These are phyloP conservation scores for Drosophila kanapiae DNA, from an alignment of 1,140 invertebrate genomes.

Conservation along the genomic window DNA sequence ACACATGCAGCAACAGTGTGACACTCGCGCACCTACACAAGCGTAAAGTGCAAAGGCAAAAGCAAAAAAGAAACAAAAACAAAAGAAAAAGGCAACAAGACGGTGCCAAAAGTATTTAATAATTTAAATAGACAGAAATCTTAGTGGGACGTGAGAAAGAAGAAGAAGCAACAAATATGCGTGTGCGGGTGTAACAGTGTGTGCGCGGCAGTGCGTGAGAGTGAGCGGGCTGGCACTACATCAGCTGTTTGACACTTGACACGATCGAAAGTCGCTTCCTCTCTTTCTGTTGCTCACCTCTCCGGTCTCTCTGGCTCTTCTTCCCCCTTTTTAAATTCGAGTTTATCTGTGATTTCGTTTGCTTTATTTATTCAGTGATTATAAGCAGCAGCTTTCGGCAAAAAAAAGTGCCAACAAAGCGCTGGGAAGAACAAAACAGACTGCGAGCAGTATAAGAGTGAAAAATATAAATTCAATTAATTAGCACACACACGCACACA, in stretches of 20 bases:
- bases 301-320: constrained; percentile 2
- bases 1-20: constrained; percentile 48
- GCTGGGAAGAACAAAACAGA: constrained; percentile 29
- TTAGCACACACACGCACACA: constrained; percentile 17
- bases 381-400: constrained; percentile 52
- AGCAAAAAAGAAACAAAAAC: constrained; percentile 31
- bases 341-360: constrained; percentile 59
- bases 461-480: constrained; percentile 23
- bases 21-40: constrained; percentile 32
- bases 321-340: constrained; percentile 34
- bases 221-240: constrained; percentile 62
- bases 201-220: constrained; percentile 31
- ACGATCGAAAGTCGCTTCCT: constrained; percentile 61
- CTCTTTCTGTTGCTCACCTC: constrained; percentile 12
- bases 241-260: constrained; percentile 81
- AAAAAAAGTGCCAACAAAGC: constrained; percentile 34
- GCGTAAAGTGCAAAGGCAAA: constrained; percentile 51
- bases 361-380: constrained; percentile 55
- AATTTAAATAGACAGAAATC: constrained; percentile 59
- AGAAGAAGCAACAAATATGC: constrained; percentile 35
- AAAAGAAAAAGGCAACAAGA: constrained; percentile 51
- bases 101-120: constrained; percentile 63
- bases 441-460: constrained; percentile 10
- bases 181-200: constrained; percentile 26
- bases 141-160: constrained; percentile 30